Evolutionary conservation across 2,113 vertebrate species (phyloP).

Genomic region (Mustelus asterias): DNA sequence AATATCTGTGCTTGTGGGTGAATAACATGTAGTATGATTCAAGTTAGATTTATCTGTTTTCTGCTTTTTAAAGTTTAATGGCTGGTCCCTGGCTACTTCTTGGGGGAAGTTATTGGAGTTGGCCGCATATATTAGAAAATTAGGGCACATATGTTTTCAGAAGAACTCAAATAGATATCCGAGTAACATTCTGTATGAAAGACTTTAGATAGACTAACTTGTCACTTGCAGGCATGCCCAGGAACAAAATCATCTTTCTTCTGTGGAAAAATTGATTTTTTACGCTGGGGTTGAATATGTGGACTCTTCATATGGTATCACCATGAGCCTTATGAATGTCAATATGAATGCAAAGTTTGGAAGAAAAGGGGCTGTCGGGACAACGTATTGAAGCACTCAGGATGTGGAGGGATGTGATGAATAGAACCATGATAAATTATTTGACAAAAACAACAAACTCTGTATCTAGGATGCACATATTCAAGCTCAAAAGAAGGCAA

Average conservation of each 20-base stretch:
- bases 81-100: neutral
- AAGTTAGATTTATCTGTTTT: neutral
- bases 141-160: neutral
- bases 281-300: neutral
- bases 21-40: neutral
- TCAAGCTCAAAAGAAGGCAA: neutral
- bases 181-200: neutral
- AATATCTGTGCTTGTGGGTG: neutral
- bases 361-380: neutral
- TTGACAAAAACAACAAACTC: neutral
- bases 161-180: neutral
- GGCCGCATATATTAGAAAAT: neutral
- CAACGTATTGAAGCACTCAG: neutral
- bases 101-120: neutral
- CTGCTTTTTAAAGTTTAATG: neutral
- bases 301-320: neutral
- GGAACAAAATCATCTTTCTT: constrained; percentile 13
- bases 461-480: neutral
- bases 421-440: constrained; percentile 14
- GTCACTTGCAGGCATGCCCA: neutral
- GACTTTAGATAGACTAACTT: neutral
- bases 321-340: neutral
- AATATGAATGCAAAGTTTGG: neutral
- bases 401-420: neutral
- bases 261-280: neutral